Percentiles rank a stretch among this genome's conserved stretches.
Evolutionary conservation across 2,888 invertebrate species (phyloP).

Genomic region (Ophonus ardosiacus): DNA sequence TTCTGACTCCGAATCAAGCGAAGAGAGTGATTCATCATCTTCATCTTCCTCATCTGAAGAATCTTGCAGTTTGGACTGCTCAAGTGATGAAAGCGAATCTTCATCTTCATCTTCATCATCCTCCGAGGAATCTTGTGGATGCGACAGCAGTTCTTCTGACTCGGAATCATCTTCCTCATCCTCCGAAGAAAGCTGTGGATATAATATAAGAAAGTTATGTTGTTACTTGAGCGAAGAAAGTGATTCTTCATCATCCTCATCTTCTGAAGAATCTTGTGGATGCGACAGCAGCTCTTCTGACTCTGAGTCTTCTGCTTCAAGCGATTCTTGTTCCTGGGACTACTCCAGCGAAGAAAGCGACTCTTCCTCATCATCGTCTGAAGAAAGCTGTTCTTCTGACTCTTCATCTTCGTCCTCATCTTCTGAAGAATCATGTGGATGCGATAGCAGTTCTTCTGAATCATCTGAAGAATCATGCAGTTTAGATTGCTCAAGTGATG

Average conservation of each 20-base stretch:
- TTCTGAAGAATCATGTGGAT: conserved; percentile 9
- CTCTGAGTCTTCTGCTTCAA: neutral
- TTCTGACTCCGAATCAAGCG: neutral
- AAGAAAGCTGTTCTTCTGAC: neutral
- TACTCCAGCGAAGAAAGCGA: neutral
- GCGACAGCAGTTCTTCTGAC: neutral
- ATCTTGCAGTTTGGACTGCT: neutral
- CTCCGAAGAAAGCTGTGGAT: neutral
- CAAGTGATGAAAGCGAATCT: too few relatives aligned
- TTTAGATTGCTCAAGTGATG: neutral
- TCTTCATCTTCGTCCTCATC: neutral
- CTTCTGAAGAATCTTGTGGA: neutral
- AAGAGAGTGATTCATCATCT: neutral
- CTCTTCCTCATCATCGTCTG: neutral
- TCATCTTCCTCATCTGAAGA: neutral
- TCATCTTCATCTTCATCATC: neutral
- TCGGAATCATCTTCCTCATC: neutral
- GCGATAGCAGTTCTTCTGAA: neutral
- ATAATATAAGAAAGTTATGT: neutral
- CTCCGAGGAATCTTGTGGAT: neutral
- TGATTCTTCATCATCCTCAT: neutral
- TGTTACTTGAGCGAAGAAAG: neutral
- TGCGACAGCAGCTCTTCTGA: neutral
- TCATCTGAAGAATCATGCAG: neutral
- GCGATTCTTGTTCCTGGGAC: too few relatives aligned